phyloP scores from a whole-genome alignment of 2,113 vertebrate species.

The Pluvialis apricaria region DNA sequence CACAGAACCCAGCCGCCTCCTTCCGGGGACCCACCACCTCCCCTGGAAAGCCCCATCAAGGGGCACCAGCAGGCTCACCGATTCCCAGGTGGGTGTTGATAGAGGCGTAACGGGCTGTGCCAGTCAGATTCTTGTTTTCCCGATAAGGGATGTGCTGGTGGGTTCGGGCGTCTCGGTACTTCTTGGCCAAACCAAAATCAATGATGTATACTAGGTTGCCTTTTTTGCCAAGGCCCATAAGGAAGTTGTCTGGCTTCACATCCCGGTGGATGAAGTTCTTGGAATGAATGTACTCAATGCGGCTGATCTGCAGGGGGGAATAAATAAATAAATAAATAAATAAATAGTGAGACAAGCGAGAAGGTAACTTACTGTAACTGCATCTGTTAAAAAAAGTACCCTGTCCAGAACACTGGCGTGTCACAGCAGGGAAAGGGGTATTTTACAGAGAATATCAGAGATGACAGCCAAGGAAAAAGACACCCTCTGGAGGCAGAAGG shows the following conservation, averaged over 20 bases:
- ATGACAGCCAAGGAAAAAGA: background rate
- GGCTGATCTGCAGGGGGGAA: conserved; percentile 82
- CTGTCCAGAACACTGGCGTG: background rate
- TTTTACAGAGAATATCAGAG: background rate
- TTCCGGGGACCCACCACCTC: background rate
- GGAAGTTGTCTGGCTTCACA: conserved; percentile 96
- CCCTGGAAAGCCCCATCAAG: background rate
- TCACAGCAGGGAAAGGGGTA: background rate
- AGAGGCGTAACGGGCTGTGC: conserved; percentile 94
- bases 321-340: background rate
- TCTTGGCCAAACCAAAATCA: conserved; percentile 96
- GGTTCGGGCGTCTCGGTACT: conserved; percentile 93
- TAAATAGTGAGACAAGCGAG: background rate
- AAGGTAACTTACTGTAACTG: background rate
- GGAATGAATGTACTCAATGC: conserved; percentile 97
- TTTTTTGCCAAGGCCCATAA: conserved; percentile 97
- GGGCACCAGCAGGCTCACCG: conserved; percentile 72
- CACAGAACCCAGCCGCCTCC: background rate
- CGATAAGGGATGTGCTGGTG: conserved; percentile 98
- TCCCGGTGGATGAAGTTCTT: conserved; percentile 98
- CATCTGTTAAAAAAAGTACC: background rate
- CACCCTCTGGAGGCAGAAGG: background rate
- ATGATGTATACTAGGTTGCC: conserved; percentile 98
- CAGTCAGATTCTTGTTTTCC: conserved; percentile 98
- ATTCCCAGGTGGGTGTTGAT: conserved; percentile 98